These are phyloP conservation scores for Xylocampa areola DNA, from an alignment of 2,888 invertebrate species.

Conservation along the genomic window DNA sequence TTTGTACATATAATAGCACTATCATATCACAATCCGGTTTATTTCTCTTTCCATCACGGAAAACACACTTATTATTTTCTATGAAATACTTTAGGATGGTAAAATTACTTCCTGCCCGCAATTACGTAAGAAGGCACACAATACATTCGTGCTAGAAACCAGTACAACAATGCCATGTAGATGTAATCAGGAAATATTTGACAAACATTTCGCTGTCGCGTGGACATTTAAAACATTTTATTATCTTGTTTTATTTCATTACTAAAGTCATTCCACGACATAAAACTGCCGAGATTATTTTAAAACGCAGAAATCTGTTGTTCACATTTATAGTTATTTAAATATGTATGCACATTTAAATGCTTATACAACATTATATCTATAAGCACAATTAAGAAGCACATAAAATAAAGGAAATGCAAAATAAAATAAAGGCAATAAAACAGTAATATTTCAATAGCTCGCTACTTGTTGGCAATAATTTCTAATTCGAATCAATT, in stretches of 20 bases:
- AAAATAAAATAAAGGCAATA: constrained; percentile 62
- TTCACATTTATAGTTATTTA: constrained; percentile 12
- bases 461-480: constrained; percentile 20
- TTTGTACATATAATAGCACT: neutral
- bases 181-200: constrained; percentile 76
- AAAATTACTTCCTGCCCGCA: constrained; percentile 56
- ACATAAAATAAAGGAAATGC: constrained; percentile 63
- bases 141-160: constrained; percentile 71
- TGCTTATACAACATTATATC: constrained; percentile 58
- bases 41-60: neutral
- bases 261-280: constrained; percentile 63
- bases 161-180: constrained; percentile 74
- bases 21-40: constrained; percentile 6
- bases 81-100: constrained; percentile 20
- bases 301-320: constrained; percentile 27
- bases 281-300: constrained; percentile 53
- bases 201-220: constrained; percentile 72
- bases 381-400: constrained; percentile 72
- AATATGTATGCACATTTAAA: constrained; percentile 20
- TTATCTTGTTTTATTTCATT: constrained; percentile 71
- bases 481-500: neutral
- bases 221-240: constrained; percentile 73
- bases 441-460: constrained; percentile 38
- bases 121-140: constrained; percentile 48
- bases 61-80: constrained; percentile 14